A percentile compares a stretch with the other conserved stretches of the same genome.
These are phyloP conservation scores for Hedychridium roseum DNA, from an alignment of 2,888 invertebrate species.

Conservation along the genomic window DNA sequence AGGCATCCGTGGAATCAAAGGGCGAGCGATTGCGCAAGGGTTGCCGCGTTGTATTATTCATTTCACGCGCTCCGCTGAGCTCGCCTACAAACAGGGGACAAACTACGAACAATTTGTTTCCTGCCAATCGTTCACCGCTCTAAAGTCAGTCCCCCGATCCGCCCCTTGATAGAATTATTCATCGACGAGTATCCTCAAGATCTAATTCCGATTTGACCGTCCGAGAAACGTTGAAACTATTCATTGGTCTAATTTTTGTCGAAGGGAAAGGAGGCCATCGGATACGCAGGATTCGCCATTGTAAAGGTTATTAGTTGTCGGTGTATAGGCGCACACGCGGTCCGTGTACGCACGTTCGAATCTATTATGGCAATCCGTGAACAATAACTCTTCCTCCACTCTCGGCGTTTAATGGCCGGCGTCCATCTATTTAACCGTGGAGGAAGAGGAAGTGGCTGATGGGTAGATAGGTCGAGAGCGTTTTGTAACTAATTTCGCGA, in stretches of 20 bases:
- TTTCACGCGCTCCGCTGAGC: too few relatives aligned
- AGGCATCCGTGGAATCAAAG: conserved; percentile 6
- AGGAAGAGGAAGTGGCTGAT: conserved; percentile 64
- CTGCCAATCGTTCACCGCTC: too few relatives aligned
- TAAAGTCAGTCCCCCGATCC: too few relatives aligned
- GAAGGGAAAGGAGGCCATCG: too few relatives aligned
- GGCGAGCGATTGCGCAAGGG: not conserved
- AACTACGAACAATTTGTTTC: too few relatives aligned
- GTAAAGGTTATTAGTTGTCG: too few relatives aligned
- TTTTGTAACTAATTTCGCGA: conserved; percentile 64
- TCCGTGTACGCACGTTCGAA: conserved; percentile 40
- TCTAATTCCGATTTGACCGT: too few relatives aligned
- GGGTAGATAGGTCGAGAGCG: conserved; percentile 61
- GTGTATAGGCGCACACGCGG: conserved; percentile 8
- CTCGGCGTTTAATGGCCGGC: conserved; percentile 61
- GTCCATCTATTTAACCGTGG: conserved; percentile 60
- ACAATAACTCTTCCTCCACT: conserved; percentile 62
- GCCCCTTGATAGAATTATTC: not conserved
- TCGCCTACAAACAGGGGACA: too few relatives aligned
- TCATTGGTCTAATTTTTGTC: too few relatives aligned
- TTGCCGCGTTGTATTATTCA: not conserved
- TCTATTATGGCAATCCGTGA: conserved; percentile 58
- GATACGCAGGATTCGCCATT: too few relatives aligned
- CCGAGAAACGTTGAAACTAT: too few relatives aligned
- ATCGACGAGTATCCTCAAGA: too few relatives aligned